Conservation (phyloP, 2,888 invertebrate genomes). For the Ametastegia equiseti region DNA sequence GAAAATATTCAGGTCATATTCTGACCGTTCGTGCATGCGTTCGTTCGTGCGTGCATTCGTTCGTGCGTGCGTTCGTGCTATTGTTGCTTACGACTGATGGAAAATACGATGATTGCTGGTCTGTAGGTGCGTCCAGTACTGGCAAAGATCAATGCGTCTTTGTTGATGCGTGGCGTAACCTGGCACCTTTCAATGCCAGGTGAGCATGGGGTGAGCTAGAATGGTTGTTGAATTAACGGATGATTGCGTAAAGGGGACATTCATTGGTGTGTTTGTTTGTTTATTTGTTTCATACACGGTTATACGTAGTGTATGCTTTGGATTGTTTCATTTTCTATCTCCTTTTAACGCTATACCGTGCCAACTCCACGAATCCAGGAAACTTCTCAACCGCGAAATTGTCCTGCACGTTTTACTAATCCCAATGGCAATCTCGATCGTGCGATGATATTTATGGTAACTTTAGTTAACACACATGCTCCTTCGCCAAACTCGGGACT, state of each 20-base stretch:
- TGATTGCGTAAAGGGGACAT: slow-evolving; percentile 28
- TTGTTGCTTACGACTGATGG: slow-evolving; percentile 5
- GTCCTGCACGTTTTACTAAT: slow-evolving; percentile 17
- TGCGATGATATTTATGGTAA: not conserved
- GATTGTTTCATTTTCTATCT: slow-evolving; percentile 7
- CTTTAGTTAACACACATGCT: not conserved
- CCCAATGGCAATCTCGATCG: not conserved
- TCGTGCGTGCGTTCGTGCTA: slow-evolving; percentile 17
- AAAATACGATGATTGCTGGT: slow-evolving; percentile 19
- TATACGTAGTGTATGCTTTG: no score
- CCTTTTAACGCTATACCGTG: slow-evolving; percentile 26
- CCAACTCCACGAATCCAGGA: not conserved
- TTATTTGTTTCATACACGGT: not conserved
- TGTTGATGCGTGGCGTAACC: slow-evolving; percentile 35
- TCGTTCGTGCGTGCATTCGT: not conserved
- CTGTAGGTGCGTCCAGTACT: slow-evolving; percentile 22
- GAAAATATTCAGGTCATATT: slow-evolving; percentile 4
- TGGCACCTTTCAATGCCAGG: slow-evolving; percentile 39
- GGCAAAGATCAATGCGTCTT: slow-evolving; percentile 39
- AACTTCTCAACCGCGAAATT: slow-evolving; percentile 8
- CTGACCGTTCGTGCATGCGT: slow-evolving; percentile 4
- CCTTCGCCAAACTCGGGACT: not conserved
- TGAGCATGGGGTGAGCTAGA: not conserved
- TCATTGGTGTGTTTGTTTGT: no score
- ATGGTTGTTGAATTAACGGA: not conserved